Conservation (phyloP, 2,113 vertebrate genomes). For the Thalassarche chlororhynchos region DNA sequence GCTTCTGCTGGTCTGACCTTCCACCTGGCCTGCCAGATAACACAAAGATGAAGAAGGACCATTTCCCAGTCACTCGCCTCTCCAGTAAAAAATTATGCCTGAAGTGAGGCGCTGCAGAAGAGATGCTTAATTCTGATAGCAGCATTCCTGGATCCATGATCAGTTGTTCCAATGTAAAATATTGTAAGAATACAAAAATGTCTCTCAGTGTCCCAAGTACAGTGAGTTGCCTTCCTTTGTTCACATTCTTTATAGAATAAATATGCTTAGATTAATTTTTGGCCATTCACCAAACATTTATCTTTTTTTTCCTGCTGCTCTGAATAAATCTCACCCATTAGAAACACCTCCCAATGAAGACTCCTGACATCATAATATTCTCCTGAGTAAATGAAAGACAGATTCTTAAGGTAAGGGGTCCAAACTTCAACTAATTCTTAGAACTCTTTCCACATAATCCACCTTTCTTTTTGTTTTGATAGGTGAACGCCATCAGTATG, state of each 20-base stretch:
- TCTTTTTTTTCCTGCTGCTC: background rate
- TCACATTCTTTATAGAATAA: background rate
- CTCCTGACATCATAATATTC: background rate
- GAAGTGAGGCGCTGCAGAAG: background rate
- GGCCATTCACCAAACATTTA: background rate
- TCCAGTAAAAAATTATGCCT: background rate
- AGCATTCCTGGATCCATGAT: background rate
- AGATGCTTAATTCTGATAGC: background rate
- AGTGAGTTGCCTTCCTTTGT: background rate
- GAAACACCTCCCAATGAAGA: background rate
- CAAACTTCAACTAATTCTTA: background rate
- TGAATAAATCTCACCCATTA: background rate
- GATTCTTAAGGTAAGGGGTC: background rate
- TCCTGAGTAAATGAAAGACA: background rate
- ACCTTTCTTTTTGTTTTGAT: background rate
- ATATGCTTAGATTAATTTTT: background rate
- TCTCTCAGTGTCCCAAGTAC: background rate
- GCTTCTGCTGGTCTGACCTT: background rate
- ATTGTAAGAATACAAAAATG: background rate
- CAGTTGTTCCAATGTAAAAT: background rate
- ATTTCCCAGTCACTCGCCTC: background rate
- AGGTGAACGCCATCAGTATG: background rate
- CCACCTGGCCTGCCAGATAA: background rate
- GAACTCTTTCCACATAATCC: background rate
- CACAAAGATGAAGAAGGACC: background rate